A percentile compares a stretch with the other conserved stretches of the same genome.
Evolutionary conservation across 2,113 vertebrate genomes (phyloP).

Genomic region (Caracal caracal): DNA sequence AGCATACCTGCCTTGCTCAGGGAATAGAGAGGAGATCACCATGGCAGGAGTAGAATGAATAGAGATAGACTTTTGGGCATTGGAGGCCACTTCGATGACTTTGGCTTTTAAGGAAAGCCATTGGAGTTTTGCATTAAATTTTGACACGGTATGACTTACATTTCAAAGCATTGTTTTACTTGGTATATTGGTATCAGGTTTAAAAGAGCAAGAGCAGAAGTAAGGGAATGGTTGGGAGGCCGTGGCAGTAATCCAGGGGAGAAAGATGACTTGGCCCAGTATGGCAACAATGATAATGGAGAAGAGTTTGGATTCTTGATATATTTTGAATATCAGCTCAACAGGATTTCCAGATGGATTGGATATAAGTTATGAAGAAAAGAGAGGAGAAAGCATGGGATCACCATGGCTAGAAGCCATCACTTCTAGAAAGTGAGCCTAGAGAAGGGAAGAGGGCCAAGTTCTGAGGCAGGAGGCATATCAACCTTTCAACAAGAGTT

Average conservation of each 20-base stretch:
- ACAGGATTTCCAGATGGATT: not conserved
- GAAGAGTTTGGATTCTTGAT: not conserved
- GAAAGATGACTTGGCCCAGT: not conserved
- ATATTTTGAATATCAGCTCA: not conserved
- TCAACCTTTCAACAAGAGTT: not conserved
- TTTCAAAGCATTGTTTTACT: not conserved
- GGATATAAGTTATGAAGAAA: not conserved
- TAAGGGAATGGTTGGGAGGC: not conserved
- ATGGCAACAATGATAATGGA: not conserved
- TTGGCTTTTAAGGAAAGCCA: not conserved
- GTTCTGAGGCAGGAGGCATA: not conserved
- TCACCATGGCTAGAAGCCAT: not conserved
- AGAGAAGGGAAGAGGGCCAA: not conserved
- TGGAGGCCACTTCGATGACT: not conserved
- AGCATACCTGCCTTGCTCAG: not conserved
- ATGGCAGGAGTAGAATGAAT: not conserved
- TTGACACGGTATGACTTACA: not conserved
- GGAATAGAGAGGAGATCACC: not conserved
- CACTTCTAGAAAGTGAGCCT: not conserved
- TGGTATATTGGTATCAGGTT: not conserved
- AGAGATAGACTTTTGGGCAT: rapidly evolving
- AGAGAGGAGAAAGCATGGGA: not conserved
- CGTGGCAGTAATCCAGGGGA: not conserved
- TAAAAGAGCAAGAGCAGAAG: not conserved
- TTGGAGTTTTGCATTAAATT: not conserved